Base-by-base conservation (phyloP, 2,888 invertebrate species). In the Drosophila antonietae region DNA sequence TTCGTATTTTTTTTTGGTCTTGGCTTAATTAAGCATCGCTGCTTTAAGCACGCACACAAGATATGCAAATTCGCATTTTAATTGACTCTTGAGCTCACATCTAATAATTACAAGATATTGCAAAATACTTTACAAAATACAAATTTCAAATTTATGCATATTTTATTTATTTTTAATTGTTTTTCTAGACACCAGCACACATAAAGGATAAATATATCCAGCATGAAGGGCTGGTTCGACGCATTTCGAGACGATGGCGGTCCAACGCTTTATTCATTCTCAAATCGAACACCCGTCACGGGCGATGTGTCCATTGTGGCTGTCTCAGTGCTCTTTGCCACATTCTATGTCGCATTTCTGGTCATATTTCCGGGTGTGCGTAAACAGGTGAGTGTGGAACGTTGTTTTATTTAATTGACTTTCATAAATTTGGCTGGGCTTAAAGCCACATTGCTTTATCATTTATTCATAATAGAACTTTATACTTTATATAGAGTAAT, bases 171-270 rank as follows among this genome's bases (percentile, higher is more conserved):
- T 18, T 43, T 49, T 18, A 49, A 7, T 41, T 41, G 33, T 3
- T 55, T n/a, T 87, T 82, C 3, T 78, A 91, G 91, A 83, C 80
- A 85, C 80, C 85, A 88, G 83, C 87, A 20, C n/a, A 41, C 35
- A 52, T 43, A 76, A 83, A 85, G 84, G 80, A 67, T 58, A 47
- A 41, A 31, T 28, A 59, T 53, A 62, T 77, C 80, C 71, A 95
- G 94, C 93, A 97, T 97, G 97, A 97, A 95, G 95, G 98, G 98
- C 94, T 98, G 98, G 98, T 98, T 98, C 94, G 98, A 98, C 93
- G 98, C 98, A 81, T 99, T 98, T 95, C 97, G 99, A 92, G 96
- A 96, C 94, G 97, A 98, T 94, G 98, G 98, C 92, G 98, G 98
- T 88, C 99, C 99, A 83, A 98, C 98, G 89, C 95, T 98, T 81